Conservation (phyloP, 2,888 invertebrate genomes). For the Erebia palarica region DNA sequence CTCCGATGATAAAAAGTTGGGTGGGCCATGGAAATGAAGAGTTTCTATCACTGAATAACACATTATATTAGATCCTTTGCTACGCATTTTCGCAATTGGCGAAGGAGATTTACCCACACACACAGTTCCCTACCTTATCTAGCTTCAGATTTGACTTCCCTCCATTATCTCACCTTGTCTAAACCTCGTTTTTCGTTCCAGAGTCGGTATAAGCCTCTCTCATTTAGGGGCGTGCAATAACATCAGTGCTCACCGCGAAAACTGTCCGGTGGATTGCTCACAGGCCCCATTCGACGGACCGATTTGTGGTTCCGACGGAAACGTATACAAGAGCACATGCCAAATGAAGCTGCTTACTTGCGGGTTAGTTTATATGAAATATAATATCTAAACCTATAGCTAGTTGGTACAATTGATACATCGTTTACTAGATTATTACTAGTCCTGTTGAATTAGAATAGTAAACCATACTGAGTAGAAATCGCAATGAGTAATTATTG, state of each 20-base stretch:
- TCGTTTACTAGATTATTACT: no score
- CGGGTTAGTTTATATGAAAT: constrained; percentile 81
- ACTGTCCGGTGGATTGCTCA: constrained; percentile 94
- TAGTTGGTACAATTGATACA: no score
- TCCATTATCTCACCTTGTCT: not conserved
- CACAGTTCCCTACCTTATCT: not conserved
- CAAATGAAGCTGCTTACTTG: constrained; percentile 96
- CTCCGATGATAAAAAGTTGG: no score
- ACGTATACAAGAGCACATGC: constrained; percentile 96
- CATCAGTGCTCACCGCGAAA: constrained; percentile 91
- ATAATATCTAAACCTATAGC: not conserved
- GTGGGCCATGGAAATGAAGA: no score
- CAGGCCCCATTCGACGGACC: constrained; percentile 94
- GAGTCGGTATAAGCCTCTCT: constrained; percentile 91
- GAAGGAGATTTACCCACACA: no score
- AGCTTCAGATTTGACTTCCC: not conserved
- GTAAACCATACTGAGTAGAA: no score
- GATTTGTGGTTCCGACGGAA: constrained; percentile 95
- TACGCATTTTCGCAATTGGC: no score
- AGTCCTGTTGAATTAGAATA: no score
- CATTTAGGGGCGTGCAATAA: constrained; percentile 92
- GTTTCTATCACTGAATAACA: no score
- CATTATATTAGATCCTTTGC: no score
- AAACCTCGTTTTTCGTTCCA: constrained; percentile 56
- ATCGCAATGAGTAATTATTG: no score